Conservation (phyloP, 1,140 invertebrate species). For the Drosophila lini region DNA sequence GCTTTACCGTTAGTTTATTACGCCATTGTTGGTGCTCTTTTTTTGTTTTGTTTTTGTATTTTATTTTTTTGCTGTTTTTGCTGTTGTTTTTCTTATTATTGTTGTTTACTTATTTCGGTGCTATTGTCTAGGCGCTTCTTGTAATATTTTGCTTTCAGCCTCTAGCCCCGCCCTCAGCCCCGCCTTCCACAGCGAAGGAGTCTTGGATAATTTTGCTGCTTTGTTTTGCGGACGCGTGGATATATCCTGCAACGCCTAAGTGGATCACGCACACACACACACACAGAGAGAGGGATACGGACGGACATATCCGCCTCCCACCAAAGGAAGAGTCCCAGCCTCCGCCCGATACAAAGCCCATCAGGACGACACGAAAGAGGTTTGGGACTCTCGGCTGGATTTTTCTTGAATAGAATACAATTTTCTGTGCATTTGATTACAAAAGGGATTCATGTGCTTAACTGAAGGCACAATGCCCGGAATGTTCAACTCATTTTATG, state of each 20-base stretch:
- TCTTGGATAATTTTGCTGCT: slow-evolving; percentile 63
- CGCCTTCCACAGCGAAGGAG: not conserved
- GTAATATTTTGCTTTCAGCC: slow-evolving; percentile 62
- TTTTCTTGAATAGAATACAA: slow-evolving; percentile 68
- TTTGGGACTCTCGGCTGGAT: slow-evolving; percentile 56
- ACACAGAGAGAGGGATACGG: slow-evolving; percentile 16
- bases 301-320: slow-evolving; percentile 8
- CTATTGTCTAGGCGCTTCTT: slow-evolving; percentile 66
- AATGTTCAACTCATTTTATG: slow-evolving; percentile 60
- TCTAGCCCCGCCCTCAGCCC: slow-evolving; percentile 14
- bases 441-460: slow-evolving; percentile 79
- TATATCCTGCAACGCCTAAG: slow-evolving; percentile 50
- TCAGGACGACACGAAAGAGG: slow-evolving; percentile 73
- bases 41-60: slow-evolving; percentile 17
- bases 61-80: slow-evolving; percentile 32
- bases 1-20: slow-evolving; percentile 72
- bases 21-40: slow-evolving; percentile 60
- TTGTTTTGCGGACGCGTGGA: slow-evolving; percentile 64
- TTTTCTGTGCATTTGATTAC: slow-evolving; percentile 81
- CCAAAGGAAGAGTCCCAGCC: slow-evolving; percentile 14
- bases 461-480: slow-evolving; percentile 61
- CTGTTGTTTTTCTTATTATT: slow-evolving; percentile 42
- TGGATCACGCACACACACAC: slow-evolving; percentile 57
- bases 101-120: slow-evolving; percentile 70
- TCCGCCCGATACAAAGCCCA: slow-evolving; percentile 68